Evolutionary conservation across 2,888 invertebrate species (phyloP).

Genomic region (Cenopis cana): DNA sequence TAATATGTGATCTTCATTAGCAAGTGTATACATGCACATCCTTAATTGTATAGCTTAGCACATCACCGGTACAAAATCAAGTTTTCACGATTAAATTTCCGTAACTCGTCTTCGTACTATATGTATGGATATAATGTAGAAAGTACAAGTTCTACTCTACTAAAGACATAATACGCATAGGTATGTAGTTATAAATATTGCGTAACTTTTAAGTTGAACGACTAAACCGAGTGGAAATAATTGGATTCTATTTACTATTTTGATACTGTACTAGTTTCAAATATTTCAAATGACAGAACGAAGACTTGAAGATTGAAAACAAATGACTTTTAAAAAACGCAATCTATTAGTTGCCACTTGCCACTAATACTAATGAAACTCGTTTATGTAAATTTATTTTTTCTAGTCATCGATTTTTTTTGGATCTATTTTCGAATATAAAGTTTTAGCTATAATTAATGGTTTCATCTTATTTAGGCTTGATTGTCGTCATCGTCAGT

Average conservation of each 20-base stretch:
- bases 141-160: not conserved
- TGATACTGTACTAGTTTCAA: slow-evolving; percentile 9
- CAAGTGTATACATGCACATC: not conserved
- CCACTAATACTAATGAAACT: not conserved
- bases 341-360: not conserved
- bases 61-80: not conserved
- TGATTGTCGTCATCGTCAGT: not conserved
- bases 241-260: slow-evolving; percentile 28
- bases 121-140: too few relatives aligned
- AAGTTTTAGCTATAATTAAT: not conserved
- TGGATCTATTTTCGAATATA: not conserved
- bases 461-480: not conserved
- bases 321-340: slow-evolving; percentile 18
- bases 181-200: not conserved
- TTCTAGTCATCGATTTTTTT: not conserved
- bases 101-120: not conserved
- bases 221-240: slow-evolving; percentile 14
- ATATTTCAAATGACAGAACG: slow-evolving; percentile 11
- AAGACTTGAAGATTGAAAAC: not conserved
- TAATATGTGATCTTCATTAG: too few relatives aligned
- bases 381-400: not conserved
- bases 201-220: slow-evolving; percentile 32
- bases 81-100: not conserved
- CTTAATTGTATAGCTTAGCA: not conserved
- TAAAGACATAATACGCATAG: not conserved